Base-by-base conservation (phyloP, 2,113 vertebrate genomes). In the Mesitornis unicolor region DNA sequence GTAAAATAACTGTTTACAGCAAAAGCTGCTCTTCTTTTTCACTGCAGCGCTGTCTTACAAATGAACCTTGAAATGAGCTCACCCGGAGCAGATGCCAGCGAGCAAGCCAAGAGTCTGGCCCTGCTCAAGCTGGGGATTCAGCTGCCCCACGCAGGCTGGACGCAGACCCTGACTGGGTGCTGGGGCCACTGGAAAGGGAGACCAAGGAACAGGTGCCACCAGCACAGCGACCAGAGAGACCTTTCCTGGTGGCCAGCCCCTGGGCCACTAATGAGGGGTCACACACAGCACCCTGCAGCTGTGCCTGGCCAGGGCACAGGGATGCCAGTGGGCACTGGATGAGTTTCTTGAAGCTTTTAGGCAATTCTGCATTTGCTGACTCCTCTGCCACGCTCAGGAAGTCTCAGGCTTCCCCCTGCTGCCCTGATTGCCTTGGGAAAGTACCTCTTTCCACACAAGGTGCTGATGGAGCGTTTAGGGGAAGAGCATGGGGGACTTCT, bases 1-100 rank as follows among this genome's bases (percentile, higher is more conserved):
- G 78, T 89, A 93, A 97, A 93, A 91, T 82, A 94, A 95, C 84
- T 69, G 86, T 89, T 90, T 85, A 86, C 83, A 94, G 91, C 84
- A 31, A 92, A 91, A 90, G 88, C 90, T 71, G 95, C 88, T 84
- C 83, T 36, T 90, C 74, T 79, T 79, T 91, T 92, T 71, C 56
- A 96, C 69, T 1, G 63, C 1, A 1, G 25, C 3, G 60, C 94
- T 95, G 78, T 94, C 92, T 87, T 93, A 94, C 92, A 92, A 91
- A 95, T 16, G 65, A 88, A 36, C 87, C 77, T 83, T 95, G 89
- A 76, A 97, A 95, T 88, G 81, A 89, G 64, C 93, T 89, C 75
- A 29, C 63, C 21, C 42, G 1, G 31, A 71, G 87, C 75, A 75
- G 84, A 75, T 7, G 42, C 50, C 95, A n/a, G 13, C 0, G 8